Evolutionary conservation across 2,113 vertebrate genomes (phyloP), one percentile per base, ranked within the genome.

Genomic region (Erythrolamprus reginae): DNA sequence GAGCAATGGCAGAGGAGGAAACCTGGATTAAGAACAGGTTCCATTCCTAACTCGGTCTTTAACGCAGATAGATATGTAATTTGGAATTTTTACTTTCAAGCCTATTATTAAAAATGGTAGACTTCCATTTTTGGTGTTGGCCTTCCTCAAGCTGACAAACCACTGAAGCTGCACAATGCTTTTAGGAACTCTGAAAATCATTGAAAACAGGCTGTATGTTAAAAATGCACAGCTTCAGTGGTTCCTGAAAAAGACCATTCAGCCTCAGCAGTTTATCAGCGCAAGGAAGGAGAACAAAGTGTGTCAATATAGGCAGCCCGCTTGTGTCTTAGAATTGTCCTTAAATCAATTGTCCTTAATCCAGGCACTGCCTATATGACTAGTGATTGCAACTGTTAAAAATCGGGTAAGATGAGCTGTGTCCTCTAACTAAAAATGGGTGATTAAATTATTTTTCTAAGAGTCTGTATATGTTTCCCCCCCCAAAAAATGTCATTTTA

Each of bases 391-490:
- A 90, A 77, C 42, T 70, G 48, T 82, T 87, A 50, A 84, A 93
- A 28, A 85, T 58, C 87, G 85, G 82, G 58, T 56, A 91, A 90
- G 3, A 8, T 45, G 70, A 89, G 48, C 89, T 88, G 1, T 91
- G 85, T 89, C 90, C 87, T 92, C 56, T 70, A 65, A 42, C 26
- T 51, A 50, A 87, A 33, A 89, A 89, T 90, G 38, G 47, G 89
- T 88, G 84, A 1, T 19, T 52, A 7, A 47, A 42, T 42, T 51
- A 24, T 65, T 82, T 88, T 12, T 56, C 58, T 45, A 87, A 84
- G 24, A 77, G 17, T 38, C 33, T 77, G 33, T 38, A 19, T 15
- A 17, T n/a, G 12, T 13, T n/a, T 58, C 1, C 0, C 3, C 28
- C 10, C 3, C 1, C 12, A 33, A n/a, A n/a, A 65, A 6, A 10